Evolutionary conservation across 2,113 vertebrate genomes (phyloP).

Genomic region (Casuarius casuarius): DNA sequence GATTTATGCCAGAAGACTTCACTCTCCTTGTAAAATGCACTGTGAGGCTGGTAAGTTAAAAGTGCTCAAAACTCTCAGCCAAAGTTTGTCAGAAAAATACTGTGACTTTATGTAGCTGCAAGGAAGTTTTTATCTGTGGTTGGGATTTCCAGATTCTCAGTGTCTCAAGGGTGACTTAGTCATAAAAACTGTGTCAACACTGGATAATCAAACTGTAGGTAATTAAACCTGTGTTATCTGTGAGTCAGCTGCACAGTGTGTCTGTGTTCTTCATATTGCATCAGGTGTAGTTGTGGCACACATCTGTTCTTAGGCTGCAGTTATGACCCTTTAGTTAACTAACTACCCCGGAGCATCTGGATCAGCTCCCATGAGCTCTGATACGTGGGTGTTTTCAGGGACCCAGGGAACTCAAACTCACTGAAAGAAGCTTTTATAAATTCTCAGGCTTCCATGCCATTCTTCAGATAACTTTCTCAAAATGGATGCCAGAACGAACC

Average conservation of each 20-base stretch:
- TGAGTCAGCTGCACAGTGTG: not conserved
- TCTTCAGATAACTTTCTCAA: conserved; percentile 19
- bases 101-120: conserved; percentile 28
- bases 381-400: not conserved
- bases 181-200: conserved; percentile 56
- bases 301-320: conserved; percentile 10
- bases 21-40: conserved; percentile 57
- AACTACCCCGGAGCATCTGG: conserved; percentile 9
- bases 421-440: not conserved
- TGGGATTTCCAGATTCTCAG: conserved; percentile 33
- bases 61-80: conserved; percentile 51
- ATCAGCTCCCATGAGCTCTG: not conserved
- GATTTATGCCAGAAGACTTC: conserved; percentile 60
- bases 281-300: conserved; percentile 30
- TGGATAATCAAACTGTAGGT: not conserved
- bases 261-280: not conserved
- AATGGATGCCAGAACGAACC: not conserved
- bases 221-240: conserved; percentile 31
- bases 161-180: conserved; percentile 38
- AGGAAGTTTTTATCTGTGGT: conserved; percentile 56
- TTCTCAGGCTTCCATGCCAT: not conserved
- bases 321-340: not conserved
- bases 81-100: conserved; percentile 43
- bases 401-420: not conserved
- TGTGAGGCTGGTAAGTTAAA: conserved; percentile 39